Conservation (phyloP, 1,140 invertebrate genomes). For the Catajapyx aquilonaris region DNA sequence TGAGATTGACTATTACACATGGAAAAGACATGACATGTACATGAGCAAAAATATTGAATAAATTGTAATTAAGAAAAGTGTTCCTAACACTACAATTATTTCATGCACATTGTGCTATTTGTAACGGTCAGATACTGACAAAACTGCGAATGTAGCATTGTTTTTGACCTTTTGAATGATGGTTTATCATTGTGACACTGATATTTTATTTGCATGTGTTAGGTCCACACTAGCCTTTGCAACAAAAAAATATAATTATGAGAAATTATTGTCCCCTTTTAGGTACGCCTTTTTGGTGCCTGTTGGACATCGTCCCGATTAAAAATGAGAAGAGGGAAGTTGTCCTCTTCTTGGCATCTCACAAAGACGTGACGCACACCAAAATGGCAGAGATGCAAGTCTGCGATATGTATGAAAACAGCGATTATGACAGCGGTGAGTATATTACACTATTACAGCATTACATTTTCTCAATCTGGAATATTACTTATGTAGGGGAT, state of each 20-base stretch:
- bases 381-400: slow-evolving; percentile 60
- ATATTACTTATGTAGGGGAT: slow-evolving; percentile 13
- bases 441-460: slow-evolving; percentile 9
- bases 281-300: slow-evolving; percentile 85
- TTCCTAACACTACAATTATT: no score
- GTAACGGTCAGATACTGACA: no score
- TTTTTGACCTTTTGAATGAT: no score
- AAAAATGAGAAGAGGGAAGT: slow-evolving; percentile 96
- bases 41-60: no score
- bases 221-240: not conserved
- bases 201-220: not conserved
- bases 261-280: slow-evolving; percentile 20
- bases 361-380: slow-evolving; percentile 87
- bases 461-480: not conserved
- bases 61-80: no score
- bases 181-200: no score
- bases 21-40: no score
- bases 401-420: slow-evolving; percentile 33
- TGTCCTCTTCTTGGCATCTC: slow-evolving; percentile 83
- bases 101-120: no score
- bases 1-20: no score
- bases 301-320: slow-evolving; percentile 93
- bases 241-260: no score
- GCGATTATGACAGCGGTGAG: slow-evolving; percentile 52
- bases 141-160: no score